Evolutionary conservation across 2,797 vertebrate species (phyloP).

Genomic region (Gymnothorax javanicus): DNA sequence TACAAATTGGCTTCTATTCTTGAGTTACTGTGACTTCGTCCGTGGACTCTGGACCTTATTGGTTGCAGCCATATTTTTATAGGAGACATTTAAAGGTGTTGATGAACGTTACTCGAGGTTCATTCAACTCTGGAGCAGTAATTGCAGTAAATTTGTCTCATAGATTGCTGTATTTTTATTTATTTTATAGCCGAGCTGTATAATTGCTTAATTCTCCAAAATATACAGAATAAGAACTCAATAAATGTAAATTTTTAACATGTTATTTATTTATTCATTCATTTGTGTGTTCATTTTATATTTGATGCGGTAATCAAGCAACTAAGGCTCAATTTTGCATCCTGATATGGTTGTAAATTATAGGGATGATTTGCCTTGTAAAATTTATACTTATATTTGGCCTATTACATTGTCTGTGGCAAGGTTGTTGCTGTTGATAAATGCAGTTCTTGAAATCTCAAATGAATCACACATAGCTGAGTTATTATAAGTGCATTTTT

Average conservation of each 20-base stretch:
- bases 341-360: conserved; percentile 1
- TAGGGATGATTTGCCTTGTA: background rate
- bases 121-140: conserved; percentile 31
- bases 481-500: background rate
- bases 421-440: background rate
- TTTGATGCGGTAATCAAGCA: conserved; percentile 35
- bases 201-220: conserved; percentile 27
- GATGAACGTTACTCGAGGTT: background rate
- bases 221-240: conserved; percentile 19
- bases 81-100: background rate
- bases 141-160: conserved; percentile 40
- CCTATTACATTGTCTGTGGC: background rate
- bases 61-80: background rate
- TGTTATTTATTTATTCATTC: background rate
- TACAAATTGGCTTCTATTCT: background rate
- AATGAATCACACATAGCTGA: background rate
- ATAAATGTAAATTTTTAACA: conserved; percentile 35
- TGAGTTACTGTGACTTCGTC: background rate
- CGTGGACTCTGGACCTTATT: background rate
- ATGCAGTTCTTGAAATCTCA: background rate
- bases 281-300: conserved; percentile 15
- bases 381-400: background rate
- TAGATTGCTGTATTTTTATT: conserved; percentile 34
- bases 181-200: conserved; percentile 33
- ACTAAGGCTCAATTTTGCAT: conserved; percentile 26